Percentiles rank a stretch among this genome's conserved stretches.
Evolutionary conservation across 1,140 invertebrate species (phyloP).

Genomic region (Magallana angulata): DNA sequence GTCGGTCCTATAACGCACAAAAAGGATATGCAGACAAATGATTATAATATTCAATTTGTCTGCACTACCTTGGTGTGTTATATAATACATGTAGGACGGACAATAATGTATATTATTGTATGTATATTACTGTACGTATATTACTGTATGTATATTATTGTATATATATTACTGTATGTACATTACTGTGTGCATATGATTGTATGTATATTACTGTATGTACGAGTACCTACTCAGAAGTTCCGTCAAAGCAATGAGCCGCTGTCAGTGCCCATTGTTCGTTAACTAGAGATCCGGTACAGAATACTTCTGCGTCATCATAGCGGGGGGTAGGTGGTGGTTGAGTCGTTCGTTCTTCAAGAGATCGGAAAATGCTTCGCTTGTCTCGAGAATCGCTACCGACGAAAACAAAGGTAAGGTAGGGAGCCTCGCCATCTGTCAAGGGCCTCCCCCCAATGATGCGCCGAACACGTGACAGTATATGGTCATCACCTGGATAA

Average conservation of each 20-base stretch:
- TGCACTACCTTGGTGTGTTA: too few relatives aligned
- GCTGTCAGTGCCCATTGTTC: constrained; percentile 90
- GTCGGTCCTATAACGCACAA: too few relatives aligned
- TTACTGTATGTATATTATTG: too few relatives aligned
- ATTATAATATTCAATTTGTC: too few relatives aligned
- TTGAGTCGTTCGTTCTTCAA: not conserved
- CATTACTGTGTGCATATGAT: too few relatives aligned
- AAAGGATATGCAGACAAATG: too few relatives aligned
- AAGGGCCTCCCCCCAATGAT: constrained; percentile 68
- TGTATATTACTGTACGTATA: too few relatives aligned
- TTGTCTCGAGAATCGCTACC: not conserved
- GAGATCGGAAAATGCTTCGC: not conserved
- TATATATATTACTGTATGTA: too few relatives aligned
- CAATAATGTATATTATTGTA: too few relatives aligned
- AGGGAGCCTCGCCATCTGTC: constrained; percentile 65
- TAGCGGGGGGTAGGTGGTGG: not conserved
- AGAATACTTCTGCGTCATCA: constrained; percentile 83
- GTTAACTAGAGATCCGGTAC: constrained; percentile 90
- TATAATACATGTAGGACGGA: too few relatives aligned
- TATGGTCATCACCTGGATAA: not conserved
- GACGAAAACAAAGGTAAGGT: constrained; percentile 59
- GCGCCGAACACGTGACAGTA: constrained; percentile 53
- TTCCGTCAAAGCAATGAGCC: constrained; percentile 87
- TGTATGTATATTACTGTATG: too few relatives aligned
- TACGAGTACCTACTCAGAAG: not conserved